Evolutionary conservation across 2,888 invertebrate species (phyloP).

Genomic region (Choreutis nemorana): DNA sequence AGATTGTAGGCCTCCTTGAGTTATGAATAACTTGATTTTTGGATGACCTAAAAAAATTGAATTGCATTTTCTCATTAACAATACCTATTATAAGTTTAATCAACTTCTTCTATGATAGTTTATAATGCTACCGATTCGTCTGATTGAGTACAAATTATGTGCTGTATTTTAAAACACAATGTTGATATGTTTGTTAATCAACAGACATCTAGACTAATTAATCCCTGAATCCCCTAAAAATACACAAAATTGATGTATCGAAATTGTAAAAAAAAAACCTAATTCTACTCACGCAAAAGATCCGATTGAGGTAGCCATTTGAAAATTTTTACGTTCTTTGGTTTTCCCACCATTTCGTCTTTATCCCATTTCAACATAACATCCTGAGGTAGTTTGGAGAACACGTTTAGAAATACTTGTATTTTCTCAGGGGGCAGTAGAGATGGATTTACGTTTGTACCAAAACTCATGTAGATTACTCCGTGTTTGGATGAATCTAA

Average conservation of each 20-base stretch:
- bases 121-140: no score
- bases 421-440: conserved; percentile 14
- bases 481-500: conserved; percentile 5
- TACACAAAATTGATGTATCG: no score
- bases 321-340: conserved; percentile 21
- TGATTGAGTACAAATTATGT: no score
- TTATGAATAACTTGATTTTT: conserved; percentile 39
- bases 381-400: conserved; percentile 18
- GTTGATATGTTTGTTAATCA: no score
- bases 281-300: conserved; percentile 16
- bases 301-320: conserved; percentile 29
- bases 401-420: conserved; percentile 14
- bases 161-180: no score
- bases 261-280: not conserved
- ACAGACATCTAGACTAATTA: no score
- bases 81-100: conserved; percentile 10
- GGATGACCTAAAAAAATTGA: conserved; percentile 23
- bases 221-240: no score
- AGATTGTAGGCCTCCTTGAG: conserved; percentile 41
- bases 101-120: no score
- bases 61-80: conserved; percentile 11
- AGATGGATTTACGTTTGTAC: conserved; percentile 22
- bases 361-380: conserved; percentile 25
- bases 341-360: conserved; percentile 16
- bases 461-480: conserved; percentile 28